These are phyloP conservation scores for Germaria angustata DNA, from an alignment of 2,888 invertebrate genomes.

Conservation along the genomic window DNA sequence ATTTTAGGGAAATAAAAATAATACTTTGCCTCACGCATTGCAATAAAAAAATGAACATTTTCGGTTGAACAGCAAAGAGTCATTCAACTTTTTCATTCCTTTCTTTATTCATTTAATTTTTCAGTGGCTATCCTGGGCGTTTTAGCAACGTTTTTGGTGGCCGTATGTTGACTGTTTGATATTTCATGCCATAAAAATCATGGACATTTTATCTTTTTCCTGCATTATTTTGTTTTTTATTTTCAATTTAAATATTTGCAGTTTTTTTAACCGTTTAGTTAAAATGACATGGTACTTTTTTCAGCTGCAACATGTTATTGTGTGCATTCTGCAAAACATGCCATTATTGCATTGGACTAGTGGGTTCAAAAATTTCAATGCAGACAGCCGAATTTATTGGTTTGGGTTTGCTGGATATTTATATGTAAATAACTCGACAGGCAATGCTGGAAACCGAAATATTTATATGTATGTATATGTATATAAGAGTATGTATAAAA, in stretches of 20 bases:
- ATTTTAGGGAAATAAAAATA: slow-evolving; percentile 33
- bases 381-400: neutral
- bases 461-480: too few relatives aligned
- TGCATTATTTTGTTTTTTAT: neutral
- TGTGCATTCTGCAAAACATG: neutral
- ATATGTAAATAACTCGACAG: slow-evolving; percentile 17
- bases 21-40: slow-evolving; percentile 61
- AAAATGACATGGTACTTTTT: slow-evolving; percentile 41
- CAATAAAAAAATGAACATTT: slow-evolving; percentile 44
- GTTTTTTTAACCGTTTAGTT: slow-evolving; percentile 52
- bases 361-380: slow-evolving; percentile 31
- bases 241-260: slow-evolving; percentile 27
- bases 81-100: slow-evolving; percentile 42
- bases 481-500: neutral
- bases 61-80: slow-evolving; percentile 64
- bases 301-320: slow-evolving; percentile 29
- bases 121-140: slow-evolving; percentile 13
- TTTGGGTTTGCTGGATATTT: neutral
- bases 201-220: slow-evolving; percentile 8
- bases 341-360: slow-evolving; percentile 23
- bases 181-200: slow-evolving; percentile 45
- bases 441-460: neutral
- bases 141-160: slow-evolving; percentile 37
- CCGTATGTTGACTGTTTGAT: slow-evolving; percentile 26
- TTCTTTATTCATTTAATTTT: slow-evolving; percentile 14